A percentile compares a stretch with the other conserved stretches of the same genome.
Conservation (phyloP, 2,888 invertebrate genomes). For the Parnassius glacialis region DNA sequence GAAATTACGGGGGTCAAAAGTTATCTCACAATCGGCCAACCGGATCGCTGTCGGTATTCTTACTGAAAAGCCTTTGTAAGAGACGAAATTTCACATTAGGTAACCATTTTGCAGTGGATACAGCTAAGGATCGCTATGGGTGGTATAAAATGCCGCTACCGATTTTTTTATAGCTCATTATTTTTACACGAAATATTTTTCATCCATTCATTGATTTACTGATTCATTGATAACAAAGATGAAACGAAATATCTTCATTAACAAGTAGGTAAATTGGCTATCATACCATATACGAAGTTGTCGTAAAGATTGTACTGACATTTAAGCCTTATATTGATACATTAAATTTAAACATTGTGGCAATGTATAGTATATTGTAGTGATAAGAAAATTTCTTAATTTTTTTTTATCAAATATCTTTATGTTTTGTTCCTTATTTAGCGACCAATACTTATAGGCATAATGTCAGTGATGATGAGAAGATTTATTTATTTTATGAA, state of each 20-base stretch:
- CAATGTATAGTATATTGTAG: not conserved
- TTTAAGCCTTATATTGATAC: slow-evolving; percentile 25
- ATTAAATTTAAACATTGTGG: slow-evolving; percentile 7
- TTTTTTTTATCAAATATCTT: no score
- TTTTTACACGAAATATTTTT: slow-evolving; percentile 10
- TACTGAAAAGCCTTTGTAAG: slow-evolving; percentile 35
- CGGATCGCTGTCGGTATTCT: slow-evolving; percentile 46
- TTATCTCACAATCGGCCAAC: slow-evolving; percentile 55
- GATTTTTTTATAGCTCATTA: slow-evolving; percentile 9
- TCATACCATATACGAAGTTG: slow-evolving; percentile 16
- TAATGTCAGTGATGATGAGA: no score
- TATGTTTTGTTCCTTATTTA: no score
- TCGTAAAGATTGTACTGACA: slow-evolving; percentile 7
- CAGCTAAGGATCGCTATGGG: slow-evolving; percentile 32
- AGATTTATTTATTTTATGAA: no score
- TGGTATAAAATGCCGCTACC: slow-evolving; percentile 41
- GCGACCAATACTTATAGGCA: no score
- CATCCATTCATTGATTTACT: slow-evolving; percentile 7
- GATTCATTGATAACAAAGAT: slow-evolving; percentile 10
- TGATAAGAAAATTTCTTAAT: no score
- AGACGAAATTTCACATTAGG: slow-evolving; percentile 35
- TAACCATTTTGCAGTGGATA: slow-evolving; percentile 41
- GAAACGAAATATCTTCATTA: slow-evolving; percentile 22
- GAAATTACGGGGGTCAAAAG: slow-evolving; percentile 48
- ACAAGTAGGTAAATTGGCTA: slow-evolving; percentile 14